Percentiles rank a stretch among this genome's conserved stretches.
Evolutionary conservation across 1,140 invertebrate genomes (phyloP).

Genomic region (Nymphalis io): DNA sequence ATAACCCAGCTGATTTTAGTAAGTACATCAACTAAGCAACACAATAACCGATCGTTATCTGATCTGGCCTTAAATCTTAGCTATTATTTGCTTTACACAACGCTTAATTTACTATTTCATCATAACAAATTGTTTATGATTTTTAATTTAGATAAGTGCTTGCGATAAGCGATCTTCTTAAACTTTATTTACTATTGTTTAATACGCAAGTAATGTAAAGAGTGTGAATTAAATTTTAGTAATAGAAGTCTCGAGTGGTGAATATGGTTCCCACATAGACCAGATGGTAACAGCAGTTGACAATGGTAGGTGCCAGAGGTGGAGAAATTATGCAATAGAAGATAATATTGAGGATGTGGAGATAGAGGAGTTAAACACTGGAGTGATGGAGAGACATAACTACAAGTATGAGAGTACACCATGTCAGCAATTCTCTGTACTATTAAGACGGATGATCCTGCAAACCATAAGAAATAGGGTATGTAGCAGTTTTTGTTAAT

Average conservation of each 20-base stretch:
- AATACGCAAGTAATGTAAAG: too few relatives aligned
- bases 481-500: slow-evolving; percentile 18
- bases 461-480: slow-evolving; percentile 88
- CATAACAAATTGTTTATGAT: background rate
- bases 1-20: slow-evolving; percentile 93
- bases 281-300: slow-evolving; percentile 84
- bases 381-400: slow-evolving; percentile 62
- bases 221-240: slow-evolving; percentile 79
- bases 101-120: background rate
- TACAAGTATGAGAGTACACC: slow-evolving; percentile 82
- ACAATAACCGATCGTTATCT: background rate
- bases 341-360: slow-evolving; percentile 51
- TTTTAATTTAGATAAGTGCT: background rate
- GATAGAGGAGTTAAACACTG: slow-evolving; percentile 56
- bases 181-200: too few relatives aligned
- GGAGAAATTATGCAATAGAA: slow-evolving; percentile 57
- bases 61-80: background rate
- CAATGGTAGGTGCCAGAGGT: slow-evolving; percentile 82
- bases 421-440: slow-evolving; percentile 84
- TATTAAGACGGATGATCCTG: slow-evolving; percentile 85
- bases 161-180: background rate
- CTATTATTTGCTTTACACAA: background rate
- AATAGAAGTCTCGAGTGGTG: slow-evolving; percentile 88
- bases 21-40: slow-evolving; percentile 55
- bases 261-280: slow-evolving; percentile 86